A percentile compares a stretch with the other conserved stretches of the same genome.
Evolutionary conservation across 2,888 invertebrate genomes (phyloP).

Genomic region (Epirrhoe tristata): DNA sequence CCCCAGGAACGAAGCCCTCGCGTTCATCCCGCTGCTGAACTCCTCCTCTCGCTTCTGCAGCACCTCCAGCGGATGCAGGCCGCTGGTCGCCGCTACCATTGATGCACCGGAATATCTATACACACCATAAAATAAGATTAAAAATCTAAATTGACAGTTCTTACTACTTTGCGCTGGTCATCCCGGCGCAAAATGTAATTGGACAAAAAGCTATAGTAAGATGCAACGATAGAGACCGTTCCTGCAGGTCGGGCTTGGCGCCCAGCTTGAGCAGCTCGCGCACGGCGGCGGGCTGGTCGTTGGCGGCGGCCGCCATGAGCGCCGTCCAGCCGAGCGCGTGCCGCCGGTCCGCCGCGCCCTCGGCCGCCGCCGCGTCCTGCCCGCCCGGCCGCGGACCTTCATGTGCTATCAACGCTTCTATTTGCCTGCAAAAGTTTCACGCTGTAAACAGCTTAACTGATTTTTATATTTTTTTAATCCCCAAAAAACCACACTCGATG

Average conservation of each 20-base stretch:
- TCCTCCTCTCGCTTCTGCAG: conserved; percentile 91
- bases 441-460: not conserved
- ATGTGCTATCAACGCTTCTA: conserved; percentile 53
- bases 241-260: conserved; percentile 91
- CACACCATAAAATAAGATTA: not conserved
- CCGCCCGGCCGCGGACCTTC: conserved; percentile 40
- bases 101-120: conserved; percentile 90
- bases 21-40: conserved; percentile 90
- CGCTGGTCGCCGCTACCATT: conserved; percentile 87
- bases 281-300: conserved; percentile 87
- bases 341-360: conserved; percentile 87
- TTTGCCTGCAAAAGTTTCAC: conserved; percentile 54
- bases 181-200: no score
- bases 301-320: conserved; percentile 93
- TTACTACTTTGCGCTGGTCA: no score
- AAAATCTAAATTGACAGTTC: no score
- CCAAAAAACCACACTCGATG: no score
- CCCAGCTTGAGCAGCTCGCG: conserved; percentile 88
- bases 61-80: conserved; percentile 90
- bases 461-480: no score
- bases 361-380: conserved; percentile 35
- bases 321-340: conserved; percentile 95
- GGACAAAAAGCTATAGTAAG: not conserved
- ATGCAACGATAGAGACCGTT: conserved; percentile 52
- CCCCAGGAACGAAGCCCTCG: conserved; percentile 91